Evolutionary conservation across 2,888 invertebrate genomes (phyloP), one percentile per base, ranked within the genome.

Genomic region (Cataglyphis albicans): DNA sequence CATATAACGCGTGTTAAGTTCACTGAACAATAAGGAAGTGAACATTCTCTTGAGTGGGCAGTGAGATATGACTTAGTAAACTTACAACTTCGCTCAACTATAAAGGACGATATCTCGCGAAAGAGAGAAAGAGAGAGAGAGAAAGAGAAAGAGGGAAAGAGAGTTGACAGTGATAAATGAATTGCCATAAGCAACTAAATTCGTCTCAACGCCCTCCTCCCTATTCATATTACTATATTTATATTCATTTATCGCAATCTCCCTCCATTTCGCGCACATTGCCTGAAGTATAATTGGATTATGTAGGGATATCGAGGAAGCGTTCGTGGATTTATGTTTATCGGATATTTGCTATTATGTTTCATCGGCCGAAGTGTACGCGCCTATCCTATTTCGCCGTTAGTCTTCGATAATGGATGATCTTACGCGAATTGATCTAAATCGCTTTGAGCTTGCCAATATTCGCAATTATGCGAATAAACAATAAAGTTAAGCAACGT

Each of bases 1-100:
- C 72, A 44, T 78, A 72, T 78, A 78, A 78, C 59, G 59, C 72
- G 78, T 59, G 57, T 68, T 68, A 59, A 78, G 73, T 78, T 78
- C 72, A 78, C 72, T 72, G 78, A 78, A 78, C 78, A 78, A 78
- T 72, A 70, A 72, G 78, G 44, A 72, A 78, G 72, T 72, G 73
- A 78, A 72, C 78, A 72, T 78, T 44, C 78, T 72, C 78, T 44
- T 59, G 78, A 78, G 70, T 57, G 78, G 78, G 78, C 78, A 78
- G 72, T 78, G 78, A 78, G 72, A 78, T 78, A 78, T 78, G 78
- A 78, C 78, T 78, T 78, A 44, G 78, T 78, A 78, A 78, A 78
- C 78, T 78, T 78, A 72, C 73, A 78, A 78, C 78, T 78, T 78
- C 59, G 73, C 73, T 78, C 78, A 78, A 78, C 78, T 78, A 59